Evolutionary conservation across 2,888 invertebrate species (phyloP).

Genomic region (Spatulosminthurus flaviceps): DNA sequence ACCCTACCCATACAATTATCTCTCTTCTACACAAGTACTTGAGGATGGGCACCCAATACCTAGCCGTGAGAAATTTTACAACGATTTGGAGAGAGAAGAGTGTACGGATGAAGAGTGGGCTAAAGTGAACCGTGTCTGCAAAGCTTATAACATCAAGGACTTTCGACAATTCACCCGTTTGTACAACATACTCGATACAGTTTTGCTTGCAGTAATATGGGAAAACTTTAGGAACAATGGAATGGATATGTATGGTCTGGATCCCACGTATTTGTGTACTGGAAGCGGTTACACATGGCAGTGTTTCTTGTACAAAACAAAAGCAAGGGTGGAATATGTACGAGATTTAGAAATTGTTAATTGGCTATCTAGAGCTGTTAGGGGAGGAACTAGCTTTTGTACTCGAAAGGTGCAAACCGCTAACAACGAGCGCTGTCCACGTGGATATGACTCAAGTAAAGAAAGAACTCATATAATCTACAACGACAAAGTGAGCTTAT

Average conservation of each 20-base stretch:
- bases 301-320: background rate
- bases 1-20: background rate
- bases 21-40: background rate
- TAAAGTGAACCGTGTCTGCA: background rate
- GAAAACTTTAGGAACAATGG: slow-evolving; percentile 3
- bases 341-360: background rate
- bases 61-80: background rate
- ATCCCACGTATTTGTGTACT: background rate
- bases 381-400: background rate
- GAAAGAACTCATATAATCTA: background rate
- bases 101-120: background rate
- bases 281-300: background rate
- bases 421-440: background rate
- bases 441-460: background rate
- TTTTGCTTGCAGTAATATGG: background rate
- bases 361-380: background rate
- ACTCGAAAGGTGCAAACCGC: background rate
- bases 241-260: background rate
- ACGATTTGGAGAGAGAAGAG: background rate
- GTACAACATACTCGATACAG: background rate
- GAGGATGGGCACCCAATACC: background rate
- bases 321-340: background rate
- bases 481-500: background rate
- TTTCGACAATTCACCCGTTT: background rate
- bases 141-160: background rate